phyloP scores from a whole-genome alignment of 2,113 vertebrate genomes.

The Leptobrachium ailaonicum region DNA sequence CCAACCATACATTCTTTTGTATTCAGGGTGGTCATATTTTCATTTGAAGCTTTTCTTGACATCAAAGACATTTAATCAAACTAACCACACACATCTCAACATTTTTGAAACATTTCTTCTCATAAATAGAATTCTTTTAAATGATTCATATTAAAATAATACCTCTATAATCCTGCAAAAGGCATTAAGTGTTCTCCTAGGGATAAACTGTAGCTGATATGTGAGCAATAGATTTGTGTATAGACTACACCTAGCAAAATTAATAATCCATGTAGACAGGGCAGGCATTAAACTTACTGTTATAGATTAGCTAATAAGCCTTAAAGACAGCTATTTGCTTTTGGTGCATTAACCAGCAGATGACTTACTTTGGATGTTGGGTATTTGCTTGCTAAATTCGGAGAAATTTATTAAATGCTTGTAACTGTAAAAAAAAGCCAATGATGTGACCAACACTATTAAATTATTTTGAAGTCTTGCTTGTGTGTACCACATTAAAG shows the following conservation, averaged over 20 bases:
- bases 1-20: conserved; percentile 32
- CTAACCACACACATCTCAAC: conserved; percentile 23
- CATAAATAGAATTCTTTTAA: not conserved
- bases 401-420: no score
- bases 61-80: conserved; percentile 31
- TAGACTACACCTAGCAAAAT: not conserved
- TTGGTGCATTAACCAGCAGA: no score
- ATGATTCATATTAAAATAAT: conserved; percentile 29
- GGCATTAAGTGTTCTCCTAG: not conserved
- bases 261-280: not conserved
- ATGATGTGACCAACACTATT: no score
- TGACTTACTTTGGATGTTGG: no score
- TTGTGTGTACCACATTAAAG: no score
- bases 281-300: not conserved
- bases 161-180: conserved; percentile 4
- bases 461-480: no score
- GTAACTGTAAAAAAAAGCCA: no score
- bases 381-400: no score
- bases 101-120: conserved; percentile 10
- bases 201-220: not conserved
- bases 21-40: conserved; percentile 41
- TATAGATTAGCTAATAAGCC: not conserved
- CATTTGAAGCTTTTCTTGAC: conserved; percentile 21
- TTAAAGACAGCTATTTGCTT: no score
- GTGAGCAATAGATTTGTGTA: not conserved